phyloP scores from a whole-genome alignment of 1,140 invertebrate genomes.

The Conus betulinus region DNA sequence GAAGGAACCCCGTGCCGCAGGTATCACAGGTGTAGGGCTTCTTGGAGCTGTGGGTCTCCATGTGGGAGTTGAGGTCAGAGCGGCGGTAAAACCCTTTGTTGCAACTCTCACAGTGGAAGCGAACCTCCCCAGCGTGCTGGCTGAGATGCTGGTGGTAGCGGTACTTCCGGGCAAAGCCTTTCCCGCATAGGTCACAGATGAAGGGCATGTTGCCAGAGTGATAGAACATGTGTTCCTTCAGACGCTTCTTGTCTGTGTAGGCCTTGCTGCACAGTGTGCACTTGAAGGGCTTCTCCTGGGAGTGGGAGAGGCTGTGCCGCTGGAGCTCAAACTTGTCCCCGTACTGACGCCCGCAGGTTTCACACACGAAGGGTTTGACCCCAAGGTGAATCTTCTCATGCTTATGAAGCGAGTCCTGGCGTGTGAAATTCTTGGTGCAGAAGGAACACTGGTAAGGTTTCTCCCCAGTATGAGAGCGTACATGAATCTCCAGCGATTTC shows the following conservation, averaged over 20 bases:
- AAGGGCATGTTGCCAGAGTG: conserved; percentile 37
- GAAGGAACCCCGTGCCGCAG: conserved; percentile 67
- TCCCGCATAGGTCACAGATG: conserved; percentile 42
- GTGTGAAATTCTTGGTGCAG: conserved; percentile 41
- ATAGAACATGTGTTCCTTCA: conserved; percentile 29
- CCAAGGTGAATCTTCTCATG: conserved; percentile 31
- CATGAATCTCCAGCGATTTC: conserved; percentile 35
- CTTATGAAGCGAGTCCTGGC: conserved; percentile 26
- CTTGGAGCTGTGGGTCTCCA: conserved; percentile 69
- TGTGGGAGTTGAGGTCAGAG: conserved; percentile 55
- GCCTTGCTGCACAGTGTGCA: conserved; percentile 36
- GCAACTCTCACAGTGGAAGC: conserved; percentile 48
- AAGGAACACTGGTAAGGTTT: conserved; percentile 44
- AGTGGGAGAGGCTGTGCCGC: conserved; percentile 35
- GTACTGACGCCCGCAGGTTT: conserved; percentile 31
- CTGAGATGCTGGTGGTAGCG: conserved; percentile 44
- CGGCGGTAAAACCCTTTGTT: conserved; percentile 38
- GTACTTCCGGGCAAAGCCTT: conserved; percentile 69
- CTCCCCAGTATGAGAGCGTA: conserved; percentile 47
- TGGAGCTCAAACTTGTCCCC: conserved; percentile 23
- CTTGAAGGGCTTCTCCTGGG: conserved; percentile 39
- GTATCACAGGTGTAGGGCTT: conserved; percentile 70
- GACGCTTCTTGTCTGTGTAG: conserved; percentile 20
- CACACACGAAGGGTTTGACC: conserved; percentile 32
- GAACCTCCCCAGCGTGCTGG: conserved; percentile 50